Percentiles rank a stretch among this genome's conserved stretches.
phyloP scores from a whole-genome alignment of 2,113 vertebrate species.

The Centrocercus urophasianus region DNA sequence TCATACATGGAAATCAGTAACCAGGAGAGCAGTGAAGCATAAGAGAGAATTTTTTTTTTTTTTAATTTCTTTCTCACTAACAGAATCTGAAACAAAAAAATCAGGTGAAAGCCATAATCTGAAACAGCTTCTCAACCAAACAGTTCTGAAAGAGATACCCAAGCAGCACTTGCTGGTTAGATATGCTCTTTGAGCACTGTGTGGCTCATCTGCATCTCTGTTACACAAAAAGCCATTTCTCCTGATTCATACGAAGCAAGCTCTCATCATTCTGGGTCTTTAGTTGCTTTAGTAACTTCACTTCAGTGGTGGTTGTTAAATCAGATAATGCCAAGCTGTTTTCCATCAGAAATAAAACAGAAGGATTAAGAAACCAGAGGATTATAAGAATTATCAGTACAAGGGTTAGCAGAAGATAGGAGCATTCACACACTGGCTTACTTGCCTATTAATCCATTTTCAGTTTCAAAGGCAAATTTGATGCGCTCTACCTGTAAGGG shows the following conservation, averaged over 20 bases:
- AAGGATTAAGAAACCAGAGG: not conserved
- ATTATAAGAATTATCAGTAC: not conserved
- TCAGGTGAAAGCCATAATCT: not conserved
- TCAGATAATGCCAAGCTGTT: rapidly evolving
- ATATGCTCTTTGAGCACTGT: not conserved
- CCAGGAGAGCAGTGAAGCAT: not conserved
- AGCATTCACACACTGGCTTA: slow-evolving; percentile 33
- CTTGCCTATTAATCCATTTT: slow-evolving; percentile 94
- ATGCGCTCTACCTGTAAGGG: slow-evolving; percentile 92
- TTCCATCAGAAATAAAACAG: not conserved
- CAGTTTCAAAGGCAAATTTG: slow-evolving; percentile 97
- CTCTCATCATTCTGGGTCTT: not conserved
- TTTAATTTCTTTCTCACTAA: not conserved
- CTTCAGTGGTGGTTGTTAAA: not conserved
- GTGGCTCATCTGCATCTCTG: not conserved
- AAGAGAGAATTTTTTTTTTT: not conserved
- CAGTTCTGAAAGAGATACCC: not conserved
- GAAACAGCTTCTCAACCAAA: not conserved
- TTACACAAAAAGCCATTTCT: not conserved
- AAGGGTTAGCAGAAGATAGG: not conserved
- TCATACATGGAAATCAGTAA: not conserved
- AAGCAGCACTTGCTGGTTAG: not conserved
- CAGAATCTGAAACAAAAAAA: not conserved
- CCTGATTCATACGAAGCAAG: not conserved
- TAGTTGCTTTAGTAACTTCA: not conserved